Percentiles rank a stretch among this genome's conserved stretches.
Conservation (phyloP, 2,888 invertebrate species). For the Idaea straminata region DNA sequence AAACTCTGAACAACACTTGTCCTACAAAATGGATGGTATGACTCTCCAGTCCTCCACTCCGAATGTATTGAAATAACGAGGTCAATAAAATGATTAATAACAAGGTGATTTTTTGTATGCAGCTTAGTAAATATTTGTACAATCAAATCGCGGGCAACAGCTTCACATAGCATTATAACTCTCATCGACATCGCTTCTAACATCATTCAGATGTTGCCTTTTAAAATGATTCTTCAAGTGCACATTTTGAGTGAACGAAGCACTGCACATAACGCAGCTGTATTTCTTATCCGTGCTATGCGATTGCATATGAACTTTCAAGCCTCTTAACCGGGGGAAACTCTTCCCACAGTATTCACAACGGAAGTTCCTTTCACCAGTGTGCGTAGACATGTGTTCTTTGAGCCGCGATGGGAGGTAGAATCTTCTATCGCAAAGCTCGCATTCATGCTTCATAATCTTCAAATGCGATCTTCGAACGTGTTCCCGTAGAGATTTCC, state of each 20-base stretch:
- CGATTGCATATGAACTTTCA: constrained; percentile 79
- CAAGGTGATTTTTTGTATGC: no score
- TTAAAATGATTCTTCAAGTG: constrained; percentile 81
- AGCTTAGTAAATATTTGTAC: no score
- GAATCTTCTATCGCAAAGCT: constrained; percentile 66
- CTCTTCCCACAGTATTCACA: constrained; percentile 81
- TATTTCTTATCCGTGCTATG: constrained; percentile 77
- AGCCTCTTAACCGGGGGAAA: constrained; percentile 77
- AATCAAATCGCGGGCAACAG: no score
- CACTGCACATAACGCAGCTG: constrained; percentile 74
- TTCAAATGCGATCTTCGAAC: constrained; percentile 61
- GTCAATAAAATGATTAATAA: no score
- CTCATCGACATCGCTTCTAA: not conserved
- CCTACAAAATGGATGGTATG: no score
- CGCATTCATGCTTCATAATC: constrained; percentile 63
- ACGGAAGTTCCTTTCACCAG: constrained; percentile 72
- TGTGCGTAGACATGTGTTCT: constrained; percentile 77
- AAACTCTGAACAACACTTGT: no score
- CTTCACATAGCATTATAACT: not conserved
- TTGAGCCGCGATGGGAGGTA: constrained; percentile 66
- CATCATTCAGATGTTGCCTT: constrained; percentile 62
- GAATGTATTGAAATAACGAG: no score
- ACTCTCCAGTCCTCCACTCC: no score
- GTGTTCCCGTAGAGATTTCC: constrained; percentile 66
- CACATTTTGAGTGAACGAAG: constrained; percentile 78